Evolutionary conservation across 1,140 invertebrate genomes (phyloP), one percentile per base, ranked within the genome.

Genomic region (Nasonia vitripennis): DNA sequence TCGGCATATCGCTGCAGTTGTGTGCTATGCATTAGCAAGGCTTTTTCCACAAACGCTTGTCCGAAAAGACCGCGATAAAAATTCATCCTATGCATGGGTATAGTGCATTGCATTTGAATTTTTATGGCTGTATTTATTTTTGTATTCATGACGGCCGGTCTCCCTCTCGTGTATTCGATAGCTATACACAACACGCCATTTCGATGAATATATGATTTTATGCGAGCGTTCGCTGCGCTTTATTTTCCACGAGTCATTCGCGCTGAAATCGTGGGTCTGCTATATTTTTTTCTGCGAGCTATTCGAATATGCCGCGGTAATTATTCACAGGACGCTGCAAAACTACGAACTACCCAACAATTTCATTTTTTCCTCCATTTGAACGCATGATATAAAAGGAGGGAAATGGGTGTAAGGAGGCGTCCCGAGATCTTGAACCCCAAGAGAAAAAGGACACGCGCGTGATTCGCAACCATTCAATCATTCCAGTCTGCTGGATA

Each of bases 401-500:
- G 7, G 10, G 23, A 34, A 71, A n/a, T 31, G 12, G n/a, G n/a
- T 70, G 17, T 70, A 70, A 7, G 6, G 14, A 37, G 14, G 2
- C 70, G 10, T n/a, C 14, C 0, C 4, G 10, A 45, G 41, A 77
- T 20, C 37, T 45, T 45, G 74, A 77, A 77, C 74, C 31, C 5
- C 12, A 34, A 27, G 27, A 31, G 14, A 14, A 27, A 71, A 31
- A 12, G 31, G 70, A 34, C 23, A 31, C 3, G 73, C 73, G 73
- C 17, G 20, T 11, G 73, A 45, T 37, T 11, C 73, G 73, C 73
- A 37, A 45, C 3, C 73, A n/a, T 45, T 45, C 23, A 78, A 78
- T 77, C 37, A 77, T 77, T 77, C 74, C 41, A 77, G 74, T 77
- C 74, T 77, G 20, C 74, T 77, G 74, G n/a, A 48, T 48, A 48